phyloP scores from a whole-genome alignment of 2,113 vertebrate species.

The Odobenus rosmarus region DNA sequence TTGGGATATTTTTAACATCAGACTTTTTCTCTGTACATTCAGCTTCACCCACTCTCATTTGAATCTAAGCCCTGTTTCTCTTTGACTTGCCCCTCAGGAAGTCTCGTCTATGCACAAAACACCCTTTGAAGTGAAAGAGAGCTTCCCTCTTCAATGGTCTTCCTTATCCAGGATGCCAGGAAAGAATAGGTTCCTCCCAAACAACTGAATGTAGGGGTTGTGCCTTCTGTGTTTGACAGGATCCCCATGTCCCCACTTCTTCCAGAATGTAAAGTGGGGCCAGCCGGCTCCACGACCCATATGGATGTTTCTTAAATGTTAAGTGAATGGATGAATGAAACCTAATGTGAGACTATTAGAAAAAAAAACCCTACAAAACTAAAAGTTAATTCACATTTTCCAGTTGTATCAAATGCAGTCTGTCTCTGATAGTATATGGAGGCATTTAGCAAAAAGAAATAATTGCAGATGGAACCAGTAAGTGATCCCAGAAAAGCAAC shows the following conservation, averaged over 20 bases:
- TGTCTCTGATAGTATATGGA: slow-evolving; percentile 45
- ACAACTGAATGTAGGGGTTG: not conserved
- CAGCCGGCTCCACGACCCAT: not conserved
- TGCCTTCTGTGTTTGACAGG: not conserved
- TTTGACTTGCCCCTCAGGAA: slow-evolving; percentile 12
- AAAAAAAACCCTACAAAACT: not conserved
- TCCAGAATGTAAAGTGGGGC: not conserved
- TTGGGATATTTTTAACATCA: slow-evolving; percentile 66
- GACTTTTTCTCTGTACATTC: slow-evolving; percentile 35
- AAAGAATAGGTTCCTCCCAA: not conserved
- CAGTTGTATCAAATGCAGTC: slow-evolving; percentile 51
- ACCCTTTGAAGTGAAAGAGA: slow-evolving; percentile 62
- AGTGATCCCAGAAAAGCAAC: slow-evolving; percentile 50
- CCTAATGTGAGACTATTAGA: not conserved
- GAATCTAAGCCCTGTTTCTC: slow-evolving; percentile 31
- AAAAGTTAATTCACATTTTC: slow-evolving; percentile 67
- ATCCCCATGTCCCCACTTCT: not conserved
- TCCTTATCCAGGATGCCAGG: slow-evolving; percentile 37
- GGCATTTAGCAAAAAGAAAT: slow-evolving; percentile 57
- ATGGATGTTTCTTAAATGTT: slow-evolving; percentile 11
- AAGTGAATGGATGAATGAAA: slow-evolving; percentile 63
- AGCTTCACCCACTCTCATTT: not conserved
- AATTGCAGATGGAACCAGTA: slow-evolving; percentile 57
- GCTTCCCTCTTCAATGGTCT: slow-evolving; percentile 35
- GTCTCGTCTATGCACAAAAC: slow-evolving; percentile 26